Evolutionary conservation across 2,888 invertebrate species (phyloP).

Genomic region (Cyaniris semiargus): DNA sequence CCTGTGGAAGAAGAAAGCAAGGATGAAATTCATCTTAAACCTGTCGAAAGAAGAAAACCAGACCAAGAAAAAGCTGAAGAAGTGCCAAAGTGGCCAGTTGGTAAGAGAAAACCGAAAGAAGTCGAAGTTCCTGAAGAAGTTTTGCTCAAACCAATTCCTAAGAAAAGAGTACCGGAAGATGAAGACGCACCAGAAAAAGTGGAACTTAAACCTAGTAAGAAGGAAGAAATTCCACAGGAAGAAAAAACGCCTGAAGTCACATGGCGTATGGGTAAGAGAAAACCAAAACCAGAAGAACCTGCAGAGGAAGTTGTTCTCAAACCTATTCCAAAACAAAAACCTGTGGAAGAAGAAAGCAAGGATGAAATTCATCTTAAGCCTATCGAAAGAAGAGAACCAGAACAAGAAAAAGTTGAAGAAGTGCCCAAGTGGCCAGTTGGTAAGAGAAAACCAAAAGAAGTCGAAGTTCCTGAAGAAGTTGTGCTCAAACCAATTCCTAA

Average conservation of each 20-base stretch:
- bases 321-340: conserved; percentile 55
- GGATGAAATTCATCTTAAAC: conserved; percentile 48
- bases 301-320: conserved; percentile 75
- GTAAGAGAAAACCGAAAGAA: conserved; percentile 41
- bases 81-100: conserved; percentile 57
- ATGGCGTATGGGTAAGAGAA: conserved; percentile 53
- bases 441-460: conserved; percentile 37
- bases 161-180: conserved; percentile 49
- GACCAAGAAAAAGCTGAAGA: conserved; percentile 60
- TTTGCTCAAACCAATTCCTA: conserved; percentile 54
- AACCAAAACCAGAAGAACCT: conserved; percentile 58
- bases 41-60: conserved; percentile 52
- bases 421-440: conserved; percentile 50
- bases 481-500: conserved; percentile 43
- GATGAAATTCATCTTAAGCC: conserved; percentile 55
- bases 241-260: conserved; percentile 46
- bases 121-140: conserved; percentile 43
- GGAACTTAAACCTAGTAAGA: conserved; percentile 49
- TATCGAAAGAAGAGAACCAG: conserved; percentile 43
- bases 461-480: background rate
- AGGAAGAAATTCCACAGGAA: conserved; percentile 57
- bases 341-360: conserved; percentile 54
- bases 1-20: conserved; percentile 51
- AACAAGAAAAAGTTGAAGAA: conserved; percentile 45
- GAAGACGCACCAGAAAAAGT: conserved; percentile 58